These are phyloP conservation scores for Nemoura dubitans DNA, from an alignment of 2,888 invertebrate genomes.

Conservation along the genomic window DNA sequence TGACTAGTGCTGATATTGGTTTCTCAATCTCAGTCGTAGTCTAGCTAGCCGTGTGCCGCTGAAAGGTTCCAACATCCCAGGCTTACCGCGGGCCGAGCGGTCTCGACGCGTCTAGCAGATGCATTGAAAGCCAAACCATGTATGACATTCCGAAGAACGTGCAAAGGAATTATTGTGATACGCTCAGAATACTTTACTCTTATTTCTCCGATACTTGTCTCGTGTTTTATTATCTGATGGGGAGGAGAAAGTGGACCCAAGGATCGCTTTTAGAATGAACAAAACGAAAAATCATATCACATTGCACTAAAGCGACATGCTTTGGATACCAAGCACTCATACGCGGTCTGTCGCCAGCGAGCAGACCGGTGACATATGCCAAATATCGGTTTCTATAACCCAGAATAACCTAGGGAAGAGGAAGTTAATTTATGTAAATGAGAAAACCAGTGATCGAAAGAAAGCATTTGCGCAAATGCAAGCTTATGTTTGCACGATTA, in stretches of 20 bases:
- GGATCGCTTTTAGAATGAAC: neutral
- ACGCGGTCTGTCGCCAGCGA: neutral
- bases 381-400: neutral
- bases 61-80: too few species aligned
- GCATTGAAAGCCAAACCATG: neutral
- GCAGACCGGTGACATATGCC: neutral
- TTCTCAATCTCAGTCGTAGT: too few species aligned
- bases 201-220: neutral
- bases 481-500: neutral
- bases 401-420: neutral
- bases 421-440: neutral
- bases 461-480: neutral
- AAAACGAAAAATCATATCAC: neutral
- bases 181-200: neutral
- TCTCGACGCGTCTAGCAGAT: too few species aligned
- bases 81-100: too few species aligned
- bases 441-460: neutral
- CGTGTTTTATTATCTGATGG: neutral
- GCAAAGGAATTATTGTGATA: neutral
- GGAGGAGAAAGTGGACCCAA: conserved; percentile 3
- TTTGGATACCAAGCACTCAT: neutral
- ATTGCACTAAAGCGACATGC: neutral
- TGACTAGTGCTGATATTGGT: too few species aligned
- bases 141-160: neutral
- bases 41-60: too few species aligned